Percentiles rank a stretch among this genome's conserved stretches.
Evolutionary conservation across 2,888 invertebrate genomes (phyloP).

Genomic region (Hemithea aestivaria): DNA sequence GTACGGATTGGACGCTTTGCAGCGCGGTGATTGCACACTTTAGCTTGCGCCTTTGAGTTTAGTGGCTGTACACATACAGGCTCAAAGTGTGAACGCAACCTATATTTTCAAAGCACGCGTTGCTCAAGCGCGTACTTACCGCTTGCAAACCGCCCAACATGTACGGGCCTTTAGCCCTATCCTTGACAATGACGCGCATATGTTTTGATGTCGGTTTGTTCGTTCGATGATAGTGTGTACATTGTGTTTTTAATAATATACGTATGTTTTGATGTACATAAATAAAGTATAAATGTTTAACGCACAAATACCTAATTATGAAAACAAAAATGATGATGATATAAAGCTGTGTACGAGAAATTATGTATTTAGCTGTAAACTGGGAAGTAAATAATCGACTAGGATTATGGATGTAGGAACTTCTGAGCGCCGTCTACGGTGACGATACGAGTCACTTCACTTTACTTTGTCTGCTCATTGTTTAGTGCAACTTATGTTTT

Average conservation of each 20-base stretch:
- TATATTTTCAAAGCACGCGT: too few relatives aligned
- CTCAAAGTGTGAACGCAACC: too few relatives aligned
- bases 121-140: too few relatives aligned
- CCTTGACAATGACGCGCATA: too few relatives aligned
- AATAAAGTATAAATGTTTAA: slow-evolving; percentile 78
- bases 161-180: too few relatives aligned
- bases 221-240: slow-evolving; percentile 66
- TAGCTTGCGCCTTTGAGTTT: too few relatives aligned
- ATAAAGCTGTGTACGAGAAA: slow-evolving; percentile 60
- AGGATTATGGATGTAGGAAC: slow-evolving; percentile 58
- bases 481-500: slow-evolving; percentile 6
- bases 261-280: slow-evolving; percentile 78
- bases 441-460: slow-evolving; percentile 33
- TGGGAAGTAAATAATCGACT: slow-evolving; percentile 57
- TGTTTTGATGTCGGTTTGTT: slow-evolving; percentile 57
- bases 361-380: slow-evolving; percentile 74
- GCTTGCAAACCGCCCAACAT: too few relatives aligned
- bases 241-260: slow-evolving; percentile 73
- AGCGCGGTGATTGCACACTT: too few relatives aligned
- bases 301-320: slow-evolving; percentile 70
- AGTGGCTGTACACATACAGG: too few relatives aligned
- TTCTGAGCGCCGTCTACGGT: slow-evolving; percentile 51
- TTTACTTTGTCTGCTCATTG: slow-evolving; percentile 24
- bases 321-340: slow-evolving; percentile 58
- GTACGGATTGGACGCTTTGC: too few relatives aligned